Base-by-base conservation (phyloP, 2,888 invertebrate genomes). In the Macaria liturata region DNA sequence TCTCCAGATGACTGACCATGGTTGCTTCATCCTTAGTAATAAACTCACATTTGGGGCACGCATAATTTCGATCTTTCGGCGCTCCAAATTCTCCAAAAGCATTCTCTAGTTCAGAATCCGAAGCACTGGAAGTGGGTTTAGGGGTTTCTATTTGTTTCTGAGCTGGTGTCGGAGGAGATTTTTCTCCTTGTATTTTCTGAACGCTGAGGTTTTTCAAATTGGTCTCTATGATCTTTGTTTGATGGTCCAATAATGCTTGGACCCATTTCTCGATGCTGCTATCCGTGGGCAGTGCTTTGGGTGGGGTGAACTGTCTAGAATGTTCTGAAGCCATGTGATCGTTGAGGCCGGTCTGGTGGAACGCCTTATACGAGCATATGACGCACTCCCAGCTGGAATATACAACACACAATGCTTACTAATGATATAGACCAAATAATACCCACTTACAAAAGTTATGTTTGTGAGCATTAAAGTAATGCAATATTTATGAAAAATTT, bases 331-430 rank as follows among this genome's bases (percentile, higher is more conserved):
- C 64, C 61, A 93, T 92, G 71, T 95, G 95, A 2, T 92, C 92
- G 32, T 84, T 78, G 30, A 95, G 81, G 0, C 92, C 88, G 3
- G 80, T 84, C 61, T 87, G 91, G 67, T 93, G 94, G 64, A 94
- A 93, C 0, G 93, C 93, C 62, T 91, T 92, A 70, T 93, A 94
- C 0, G 91, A 84, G 71, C 95, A 95, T 2, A 87, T 74, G 20
- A 84, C 87, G 70, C 95, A 95, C 20, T 89, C 86, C 91, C 93
- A 95, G 67, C 95, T 95, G 74, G 40, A 52, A 53, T 7, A 8
- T 0, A 53, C 32, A 50, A 50, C 20, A 32, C 47, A 37, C 46
- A 46, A 54, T 34, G 51, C 46, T n/a, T 8, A 9, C 34, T 37
- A 2, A 37, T 20, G 20, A 20, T 20, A 20, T 20, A 20, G 20